These are phyloP conservation scores for Arctia plantaginis DNA, from an alignment of 2,888 invertebrate genomes.

Conservation along the genomic window DNA sequence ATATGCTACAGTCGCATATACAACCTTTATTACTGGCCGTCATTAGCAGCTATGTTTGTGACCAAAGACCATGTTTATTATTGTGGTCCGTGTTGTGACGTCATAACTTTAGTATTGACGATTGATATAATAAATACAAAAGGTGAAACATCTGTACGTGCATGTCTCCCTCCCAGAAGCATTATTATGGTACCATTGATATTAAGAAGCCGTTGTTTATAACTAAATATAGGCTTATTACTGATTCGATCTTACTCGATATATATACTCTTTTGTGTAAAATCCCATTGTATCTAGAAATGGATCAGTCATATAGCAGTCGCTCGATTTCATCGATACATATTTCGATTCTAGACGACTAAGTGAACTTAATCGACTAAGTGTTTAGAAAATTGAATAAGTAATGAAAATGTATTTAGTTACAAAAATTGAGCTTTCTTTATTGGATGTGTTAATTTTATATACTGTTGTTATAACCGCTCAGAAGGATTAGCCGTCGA, in stretches of 20 bases:
- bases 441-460: too few species aligned
- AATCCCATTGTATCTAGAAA: too few species aligned
- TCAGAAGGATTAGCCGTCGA: too few species aligned
- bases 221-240: not conserved
- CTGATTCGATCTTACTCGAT: not conserved
- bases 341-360: too few species aligned
- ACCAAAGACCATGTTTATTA: conserved; percentile 7
- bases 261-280: too few species aligned
- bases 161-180: not conserved
- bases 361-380: too few species aligned
- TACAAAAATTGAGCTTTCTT: too few species aligned
- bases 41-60: conserved; percentile 7
- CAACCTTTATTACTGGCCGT: not conserved
- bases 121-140: not conserved
- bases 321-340: too few species aligned
- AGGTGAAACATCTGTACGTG: not conserved
- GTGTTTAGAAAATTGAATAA: too few species aligned
- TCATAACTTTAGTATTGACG: not conserved
- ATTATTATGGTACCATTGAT: not conserved
- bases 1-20: not conserved
- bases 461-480: too few species aligned
- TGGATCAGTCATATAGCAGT: too few species aligned
- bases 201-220: not conserved
- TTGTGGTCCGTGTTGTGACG: conserved; percentile 6
- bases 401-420: too few species aligned